Base-by-base conservation (phyloP, 2,888 invertebrate species). In the Morpho helenor region DNA sequence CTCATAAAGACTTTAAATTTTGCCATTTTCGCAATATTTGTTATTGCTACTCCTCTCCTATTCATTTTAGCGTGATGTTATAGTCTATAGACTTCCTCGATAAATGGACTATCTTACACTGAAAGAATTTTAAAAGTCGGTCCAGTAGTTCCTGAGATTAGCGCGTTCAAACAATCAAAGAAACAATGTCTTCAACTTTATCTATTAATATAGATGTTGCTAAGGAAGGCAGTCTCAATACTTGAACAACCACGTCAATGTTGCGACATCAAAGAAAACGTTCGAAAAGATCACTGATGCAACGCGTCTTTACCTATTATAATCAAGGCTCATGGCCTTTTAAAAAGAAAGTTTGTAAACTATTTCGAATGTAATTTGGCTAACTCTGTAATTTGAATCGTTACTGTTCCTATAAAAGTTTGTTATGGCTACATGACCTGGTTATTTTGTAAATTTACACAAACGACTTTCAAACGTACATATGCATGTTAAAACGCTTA, bases 261-360 rank as follows among this genome's bases (percentile, higher is more conserved):
- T 16, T 40, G 8, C 9, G 46, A 51, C 61, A 56, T 62, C 61
- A 59, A 62, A 62, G 61, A 53, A 41, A 43, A 44, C 22, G 55
- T 55, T 39, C 16, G 41, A 31, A 5, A 52, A 55, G 42, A 48
- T 48, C 41, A 44, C 51, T 54, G 54, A 51, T 53, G 45, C 57
- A 47, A 54, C 43, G 6, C 7, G 10, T 10, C 46, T 49, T 41
- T 49, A 41, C 41, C 10, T 46, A 7, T 10, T 2, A 41, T 49
- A 9, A 40, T 8, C 41, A 49, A 41, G 31, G 31, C 31, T 31
- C 31, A 5, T 31, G 31, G 43, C n/a, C n/a, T 9, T 45, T 58
- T 61, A 53, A 51, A 65, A 63, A 62, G 61, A 63, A 64, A 63
- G 64, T 66, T 63, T 61, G 45, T 58, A 58, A 60, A 66, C 60